Evolutionary conservation across 2,888 invertebrate species (phyloP), one percentile per base, ranked within the genome.

Genomic region (Microctonus hyperodae): DNA sequence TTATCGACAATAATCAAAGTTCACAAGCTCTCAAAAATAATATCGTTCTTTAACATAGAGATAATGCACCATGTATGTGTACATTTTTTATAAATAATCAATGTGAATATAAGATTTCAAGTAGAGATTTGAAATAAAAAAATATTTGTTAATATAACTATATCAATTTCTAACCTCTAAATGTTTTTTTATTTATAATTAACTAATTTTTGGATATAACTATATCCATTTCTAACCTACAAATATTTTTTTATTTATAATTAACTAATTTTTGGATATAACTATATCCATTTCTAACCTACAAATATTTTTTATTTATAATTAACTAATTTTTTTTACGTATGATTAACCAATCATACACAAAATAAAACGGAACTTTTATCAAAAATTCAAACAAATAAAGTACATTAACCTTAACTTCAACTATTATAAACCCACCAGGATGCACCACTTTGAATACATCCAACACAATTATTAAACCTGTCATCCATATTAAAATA

Each of bases 381-480:
- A 55, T 55, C 31, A 16, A 69, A 69, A 72, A 70, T 71, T 72
- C 61, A 55, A 70, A 70, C 67, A 68, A 63, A 68, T 73, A 73
- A 71, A 75, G 78, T 55, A 77, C 78, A 77, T 73, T 78, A 78
- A 78, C 77, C 74, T 70, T 63, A 67, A 68, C 69, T 64, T 69
- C 72, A 76, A 70, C 69, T 72, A 71, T 71, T 68, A 68, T 70
- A 70, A 72, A 70, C 76, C 76, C 76, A 76, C 76, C 78, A 79
- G 79, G 78, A 80, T 79, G 79, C 75, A 76, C 78, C 79, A 80
- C 77, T 79, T 78, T 71, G 75, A 75, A 74, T 73, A 72, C 70
- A 72, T 69, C 71, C 74, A 71, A 70, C 69, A 74, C 73, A 78
- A 78, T 78, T 76, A 73, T 76, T 76, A 76, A 72, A 68, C 57